Evolutionary conservation across 2,797 vertebrate genomes (phyloP), one percentile per base, ranked within the genome.

Genomic region (Pseudochirops cupreus): DNA sequence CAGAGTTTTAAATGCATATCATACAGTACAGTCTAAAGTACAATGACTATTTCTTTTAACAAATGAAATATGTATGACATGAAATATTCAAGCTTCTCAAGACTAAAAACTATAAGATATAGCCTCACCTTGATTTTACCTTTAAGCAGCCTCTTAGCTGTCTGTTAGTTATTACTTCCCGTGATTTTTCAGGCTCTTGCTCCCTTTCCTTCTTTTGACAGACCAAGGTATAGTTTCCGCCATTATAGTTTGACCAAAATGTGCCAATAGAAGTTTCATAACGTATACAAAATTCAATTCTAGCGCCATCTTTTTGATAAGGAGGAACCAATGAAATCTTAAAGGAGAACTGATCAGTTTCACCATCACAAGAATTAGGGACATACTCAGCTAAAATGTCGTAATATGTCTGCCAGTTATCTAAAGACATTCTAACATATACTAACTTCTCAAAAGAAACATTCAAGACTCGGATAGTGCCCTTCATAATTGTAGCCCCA

Each of bases 221-320:
- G 98, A 99, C 99, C 95, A 99, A 93, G 90, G 99, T 98, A 92
- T 99, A 99, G 99, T 99, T 99, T 97, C 98, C 98, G 46, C 99
- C 99, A 3, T 99, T 97, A 93, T 99, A 99, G 97, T 99, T 99
- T 96, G 99, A 99, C 99, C 99, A 99, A 98, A 99, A 99, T 53
- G 98, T 99, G 92, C 99, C 99, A 74, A 94, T 39, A 0, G 99
- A 97, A 28, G 99, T 99, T 95, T 99, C 99, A 0, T 99, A 99
- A 33, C 99, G 99, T 97, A 99, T 99, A 95, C 99, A 99, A 98
- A 99, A 99, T 97, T 99, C 99, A 97, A 99, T 95, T 95, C 99
- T 99, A 94, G 98, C 97, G 67, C 99, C 99, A 59, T 99, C 99
- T 96, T 97, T 98, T 93, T 99, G 98, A 96, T 99, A 99, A 11